Conservation (phyloP, 1,140 invertebrate species). For the Thaumatotibia leucotreta region DNA sequence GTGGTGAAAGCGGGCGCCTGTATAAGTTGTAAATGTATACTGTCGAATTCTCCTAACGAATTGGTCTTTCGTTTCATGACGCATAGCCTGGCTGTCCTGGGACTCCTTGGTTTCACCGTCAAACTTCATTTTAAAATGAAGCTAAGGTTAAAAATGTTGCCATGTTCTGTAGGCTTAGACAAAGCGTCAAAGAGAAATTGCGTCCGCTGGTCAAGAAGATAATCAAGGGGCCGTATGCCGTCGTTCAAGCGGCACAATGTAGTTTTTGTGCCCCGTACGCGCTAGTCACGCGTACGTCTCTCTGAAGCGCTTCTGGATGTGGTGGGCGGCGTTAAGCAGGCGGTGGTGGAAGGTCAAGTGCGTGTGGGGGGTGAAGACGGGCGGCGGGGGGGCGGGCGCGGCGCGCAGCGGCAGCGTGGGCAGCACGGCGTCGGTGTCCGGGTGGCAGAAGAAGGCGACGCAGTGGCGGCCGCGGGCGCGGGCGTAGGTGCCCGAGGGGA, state of each 20-base stretch:
- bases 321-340: conserved; percentile 82
- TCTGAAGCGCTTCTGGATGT: conserved; percentile 82
- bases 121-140: too few relatives aligned
- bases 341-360: conserved; percentile 71
- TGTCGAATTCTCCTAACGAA: too few relatives aligned
- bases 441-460: conserved; percentile 87
- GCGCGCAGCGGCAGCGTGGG: conserved; percentile 78
- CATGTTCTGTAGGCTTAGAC: neutral
- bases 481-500: conserved; percentile 80
- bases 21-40: too few relatives aligned
- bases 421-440: conserved; percentile 79
- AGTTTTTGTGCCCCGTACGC: conserved; percentile 27
- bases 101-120: too few relatives aligned
- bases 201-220: neutral
- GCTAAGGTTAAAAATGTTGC: neutral
- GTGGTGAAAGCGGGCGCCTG: neutral
- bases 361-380: conserved; percentile 45
- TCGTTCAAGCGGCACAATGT: conserved; percentile 30
- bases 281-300: conserved; percentile 81
- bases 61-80: too few relatives aligned
- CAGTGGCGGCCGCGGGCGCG: conserved; percentile 81
- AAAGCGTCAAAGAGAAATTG: neutral
- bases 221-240: conserved; percentile 37
- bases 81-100: too few relatives aligned
- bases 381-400: conserved; percentile 47